Evolutionary conservation across 2,797 vertebrate genomes (phyloP), one percentile per base, ranked within the genome.

Genomic region (Pseudopleuronectes americanus): DNA sequence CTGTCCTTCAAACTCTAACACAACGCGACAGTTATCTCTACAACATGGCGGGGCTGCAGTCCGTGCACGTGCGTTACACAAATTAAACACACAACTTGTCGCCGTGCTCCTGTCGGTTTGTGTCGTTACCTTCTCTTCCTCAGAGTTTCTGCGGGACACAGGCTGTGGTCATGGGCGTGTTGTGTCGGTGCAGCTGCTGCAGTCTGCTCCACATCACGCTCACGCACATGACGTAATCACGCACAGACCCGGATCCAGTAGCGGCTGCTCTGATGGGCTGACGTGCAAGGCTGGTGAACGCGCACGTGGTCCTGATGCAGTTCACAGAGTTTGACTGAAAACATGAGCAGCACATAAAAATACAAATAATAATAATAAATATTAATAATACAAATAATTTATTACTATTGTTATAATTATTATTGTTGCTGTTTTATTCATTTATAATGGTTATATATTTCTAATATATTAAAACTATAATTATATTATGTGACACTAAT

Each of bases 121-220:
- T 31, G 81, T 72, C 41, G 2, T 91, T 90, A 92, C 91, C 90
- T 91, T 80, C n/a, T 41, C 36, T 38, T 74, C 71, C 33, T 65
- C 71, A 54, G 1, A 60, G 36, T 33, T 52, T 69, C 58, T 64
- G 77, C 57, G 64, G 57, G 61, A 60, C 55, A 56, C 57, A 59
- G 64, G 71, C 51, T 28, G 36, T 38, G 36, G 36, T 65, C 68
- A 64, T 71, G 80, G 85, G 74, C 71, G 84, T 80, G 77, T 71
- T 85, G 79, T 52, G 71, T 74, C 71, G 24, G 81, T 76, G 83
- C 82, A 71, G 74, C 80, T 77, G 6, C 13, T 21, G 59, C 91
- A 88, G 84, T 85, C 76, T 28, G 71, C 80, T 57, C 68, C 72
- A 80, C 86, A 77, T 74, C 19, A 81, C 62, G 54, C 23, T 75